Conservation (phyloP, 64 coral and sea anemone species). For the Exaiptasia diaphana region DNA sequence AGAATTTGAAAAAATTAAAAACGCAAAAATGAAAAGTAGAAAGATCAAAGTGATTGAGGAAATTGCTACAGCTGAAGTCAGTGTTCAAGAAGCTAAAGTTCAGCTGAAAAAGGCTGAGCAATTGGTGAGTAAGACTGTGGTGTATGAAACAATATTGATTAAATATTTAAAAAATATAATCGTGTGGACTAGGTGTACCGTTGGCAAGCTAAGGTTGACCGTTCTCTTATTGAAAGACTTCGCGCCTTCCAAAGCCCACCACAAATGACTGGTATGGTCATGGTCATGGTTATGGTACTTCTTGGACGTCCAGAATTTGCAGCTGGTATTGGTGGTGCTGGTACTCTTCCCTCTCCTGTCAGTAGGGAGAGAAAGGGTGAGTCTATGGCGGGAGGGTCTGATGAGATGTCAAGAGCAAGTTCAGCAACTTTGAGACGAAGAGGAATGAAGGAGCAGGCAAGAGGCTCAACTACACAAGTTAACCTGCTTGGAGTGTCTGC, state of each 20-base stretch:
- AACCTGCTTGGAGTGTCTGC: constrained; percentile 41
- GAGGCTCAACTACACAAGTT: not conserved
- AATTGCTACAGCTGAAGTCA: constrained; percentile 57
- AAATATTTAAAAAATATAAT: not conserved
- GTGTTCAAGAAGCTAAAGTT: constrained; percentile 35
- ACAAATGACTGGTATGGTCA: constrained; percentile 88
- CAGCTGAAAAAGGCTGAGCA: constrained; percentile 77
- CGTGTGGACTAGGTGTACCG: constrained; percentile 41
- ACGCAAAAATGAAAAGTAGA: constrained; percentile 71
- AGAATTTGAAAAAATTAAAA: constrained; percentile 96
- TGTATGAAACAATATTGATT: not conserved
- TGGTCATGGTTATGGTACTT: constrained; percentile 95
- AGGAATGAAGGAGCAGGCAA: constrained; percentile 16
- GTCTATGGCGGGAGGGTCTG: constrained; percentile 53
- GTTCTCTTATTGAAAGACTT: constrained; percentile 85
- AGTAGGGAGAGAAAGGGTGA: constrained; percentile 69
- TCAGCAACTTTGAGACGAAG: constrained; percentile 59
- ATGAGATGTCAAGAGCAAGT: constrained; percentile 78
- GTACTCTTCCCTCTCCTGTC: constrained; percentile 14
- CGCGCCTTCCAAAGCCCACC: constrained; percentile 90
- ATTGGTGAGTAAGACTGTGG: constrained; percentile 44
- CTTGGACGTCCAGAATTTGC: constrained; percentile 89
- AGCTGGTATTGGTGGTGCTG: constrained; percentile 59
- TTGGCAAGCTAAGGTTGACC: constrained; percentile 84
- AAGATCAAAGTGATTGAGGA: constrained; percentile 76